Percentiles rank a stretch among this genome's conserved stretches.
These are phyloP conservation scores for Drosophila pandora DNA, from an alignment of 1,140 invertebrate species.

Conservation along the genomic window DNA sequence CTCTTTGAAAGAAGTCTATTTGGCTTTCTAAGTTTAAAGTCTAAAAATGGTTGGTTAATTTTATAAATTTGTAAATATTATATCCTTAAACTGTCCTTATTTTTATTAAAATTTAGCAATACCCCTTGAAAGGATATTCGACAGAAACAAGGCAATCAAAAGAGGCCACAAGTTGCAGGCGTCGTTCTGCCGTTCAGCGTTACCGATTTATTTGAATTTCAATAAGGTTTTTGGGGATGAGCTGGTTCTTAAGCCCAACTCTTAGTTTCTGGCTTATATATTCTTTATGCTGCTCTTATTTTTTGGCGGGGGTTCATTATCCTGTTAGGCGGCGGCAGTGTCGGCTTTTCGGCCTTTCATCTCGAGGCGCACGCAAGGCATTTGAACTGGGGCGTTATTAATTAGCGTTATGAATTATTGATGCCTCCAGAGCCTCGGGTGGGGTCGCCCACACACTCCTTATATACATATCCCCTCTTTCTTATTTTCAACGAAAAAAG, in stretches of 20 bases:
- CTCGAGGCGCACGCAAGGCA: slow-evolving; percentile 57
- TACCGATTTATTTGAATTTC: slow-evolving; percentile 78
- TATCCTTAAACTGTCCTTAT: background rate
- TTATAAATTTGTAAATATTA: background rate
- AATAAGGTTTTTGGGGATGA: slow-evolving; percentile 52
- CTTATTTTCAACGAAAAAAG: background rate
- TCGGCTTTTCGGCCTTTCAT: slow-evolving; percentile 69
- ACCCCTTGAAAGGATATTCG: slow-evolving; percentile 4
- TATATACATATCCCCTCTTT: background rate
- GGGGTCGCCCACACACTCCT: slow-evolving; percentile 26
- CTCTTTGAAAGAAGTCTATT: no score
- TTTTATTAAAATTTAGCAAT: background rate
- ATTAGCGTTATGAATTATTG: slow-evolving; percentile 83
- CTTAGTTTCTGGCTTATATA: background rate
- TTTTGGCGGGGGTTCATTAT: slow-evolving; percentile 59
- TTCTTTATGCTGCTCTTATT: background rate
- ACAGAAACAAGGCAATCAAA: slow-evolving; percentile 26
- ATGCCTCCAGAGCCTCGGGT: slow-evolving; percentile 41
- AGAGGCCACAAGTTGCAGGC: slow-evolving; percentile 11
- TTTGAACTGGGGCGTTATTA: slow-evolving; percentile 79
- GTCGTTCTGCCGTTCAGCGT: slow-evolving; percentile 13
- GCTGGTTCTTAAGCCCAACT: background rate
- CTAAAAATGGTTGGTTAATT: no score
- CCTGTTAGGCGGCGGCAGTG: slow-evolving; percentile 62
- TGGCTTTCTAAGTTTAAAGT: no score